Base-by-base conservation (phyloP, 1,140 invertebrate genomes). In the Procambarus clarkii region DNA sequence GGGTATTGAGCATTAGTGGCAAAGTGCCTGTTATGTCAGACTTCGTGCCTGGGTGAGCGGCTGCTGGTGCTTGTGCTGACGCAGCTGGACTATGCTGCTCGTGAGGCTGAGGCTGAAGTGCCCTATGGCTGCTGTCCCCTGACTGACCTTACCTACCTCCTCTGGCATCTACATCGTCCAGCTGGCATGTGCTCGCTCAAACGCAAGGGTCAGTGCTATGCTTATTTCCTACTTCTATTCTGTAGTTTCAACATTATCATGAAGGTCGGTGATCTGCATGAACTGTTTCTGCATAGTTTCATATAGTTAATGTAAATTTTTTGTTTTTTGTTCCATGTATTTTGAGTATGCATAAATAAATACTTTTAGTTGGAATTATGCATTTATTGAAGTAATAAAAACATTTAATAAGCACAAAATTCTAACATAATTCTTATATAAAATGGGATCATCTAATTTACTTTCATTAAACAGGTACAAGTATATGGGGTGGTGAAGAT, bases 101-200 rank as follows among this genome's bases (percentile, higher is more conserved):
- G 86, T n/a, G 90, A 93, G 50, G 86, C 89, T 69, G 90, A 92
- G 60, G 91, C 81, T 58, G 90, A 93, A 77, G 92, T 92, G n/a
- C 92, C 92, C 9, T 93, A 93, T 79, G 91, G 92, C 13, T 93
- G 93, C 88, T 93, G 91, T 79, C 88, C 89, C 79, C 86, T 92
- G 50, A 64, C 24, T 18, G 86, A 92, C 60, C 93, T 91, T 2
- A 81, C 89, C 48, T 92, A 93, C 86, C 83, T 93, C 83, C 87
- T 91, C 24, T 83, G 92, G 91, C 88, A 92, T 76, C 87, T 93
- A 71, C 92, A 93, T 84, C 92, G 93, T 82, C 92, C 92, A 15
- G 93, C 93, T 86, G 93, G 93, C 93, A 94, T 93, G 93, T 93
- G 93, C 83, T 89, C 88, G 54, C 74, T 91, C 83, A 88, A 91